Evolutionary conservation across 2,113 vertebrate genomes (phyloP).

Genomic region (Leiothrix lutea): DNA sequence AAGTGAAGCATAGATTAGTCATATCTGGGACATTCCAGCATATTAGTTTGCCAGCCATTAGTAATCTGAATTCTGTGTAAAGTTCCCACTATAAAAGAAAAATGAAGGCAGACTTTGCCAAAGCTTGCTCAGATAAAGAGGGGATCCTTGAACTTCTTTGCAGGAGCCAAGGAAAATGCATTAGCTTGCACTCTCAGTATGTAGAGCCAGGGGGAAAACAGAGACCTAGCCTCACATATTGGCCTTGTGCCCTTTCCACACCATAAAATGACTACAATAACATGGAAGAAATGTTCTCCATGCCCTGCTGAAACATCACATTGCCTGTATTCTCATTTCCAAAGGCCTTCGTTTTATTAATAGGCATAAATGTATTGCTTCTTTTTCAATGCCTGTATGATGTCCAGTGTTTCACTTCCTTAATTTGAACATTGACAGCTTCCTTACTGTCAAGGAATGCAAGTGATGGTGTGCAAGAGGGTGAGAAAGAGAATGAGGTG

Average conservation of each 20-base stretch:
- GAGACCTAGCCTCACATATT: neutral
- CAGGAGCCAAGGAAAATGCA: constrained; percentile 43
- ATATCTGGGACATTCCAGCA: neutral
- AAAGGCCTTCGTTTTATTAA: neutral
- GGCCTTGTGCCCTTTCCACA: neutral
- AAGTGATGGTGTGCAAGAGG: neutral
- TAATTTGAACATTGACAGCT: neutral
- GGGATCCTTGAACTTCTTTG: neutral
- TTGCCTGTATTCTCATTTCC: neutral
- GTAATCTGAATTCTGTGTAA: neutral
- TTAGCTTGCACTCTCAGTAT: neutral
- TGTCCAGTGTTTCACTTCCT: neutral
- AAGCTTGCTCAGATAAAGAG: constrained; percentile 5
- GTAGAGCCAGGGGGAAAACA: neutral
- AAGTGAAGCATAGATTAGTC: neutral
- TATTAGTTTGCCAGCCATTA: neutral
- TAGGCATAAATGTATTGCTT: neutral
- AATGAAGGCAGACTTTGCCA: neutral
- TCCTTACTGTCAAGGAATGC: neutral
- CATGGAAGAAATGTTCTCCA: neutral
- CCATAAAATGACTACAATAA: neutral
- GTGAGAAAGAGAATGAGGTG: neutral
- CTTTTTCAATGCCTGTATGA: neutral
- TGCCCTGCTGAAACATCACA: neutral
- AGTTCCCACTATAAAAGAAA: neutral